Percentiles rank a stretch among this genome's conserved stretches.
These are phyloP conservation scores for Catotricha subobsoleta DNA, from an alignment of 2,888 invertebrate species.

Conservation along the genomic window DNA sequence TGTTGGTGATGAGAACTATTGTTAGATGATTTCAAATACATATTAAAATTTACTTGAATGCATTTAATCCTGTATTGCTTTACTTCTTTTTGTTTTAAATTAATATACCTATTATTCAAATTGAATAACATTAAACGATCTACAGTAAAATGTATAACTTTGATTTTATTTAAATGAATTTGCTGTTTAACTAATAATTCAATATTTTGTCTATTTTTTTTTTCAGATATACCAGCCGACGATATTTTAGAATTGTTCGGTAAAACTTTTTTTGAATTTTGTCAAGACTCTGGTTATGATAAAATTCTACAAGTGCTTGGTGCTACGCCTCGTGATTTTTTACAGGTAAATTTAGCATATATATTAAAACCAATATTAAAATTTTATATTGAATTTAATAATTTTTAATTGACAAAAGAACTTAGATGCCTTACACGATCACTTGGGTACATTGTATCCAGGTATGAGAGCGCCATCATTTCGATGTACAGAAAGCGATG, in stretches of 20 bases:
- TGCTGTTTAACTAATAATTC: too few relatives aligned
- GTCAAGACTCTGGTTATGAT: constrained; percentile 93
- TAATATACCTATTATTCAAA: too few relatives aligned
- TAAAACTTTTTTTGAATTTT: constrained; percentile 89
- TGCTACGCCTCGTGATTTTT: constrained; percentile 84
- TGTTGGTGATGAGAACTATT: too few relatives aligned
- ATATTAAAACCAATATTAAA: too few relatives aligned
- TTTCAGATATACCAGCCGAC: constrained; percentile 73
- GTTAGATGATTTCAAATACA: too few relatives aligned
- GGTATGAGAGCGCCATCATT: constrained; percentile 93
- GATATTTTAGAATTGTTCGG: constrained; percentile 81
- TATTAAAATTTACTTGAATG: too few relatives aligned
- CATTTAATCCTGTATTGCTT: too few relatives aligned
- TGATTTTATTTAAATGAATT: too few relatives aligned
- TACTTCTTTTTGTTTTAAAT: too few relatives aligned
- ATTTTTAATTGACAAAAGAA: constrained; percentile 38
- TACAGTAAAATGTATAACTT: too few relatives aligned
- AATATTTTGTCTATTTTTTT: too few relatives aligned
- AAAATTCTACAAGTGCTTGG: constrained; percentile 87
- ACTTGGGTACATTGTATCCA: constrained; percentile 82
- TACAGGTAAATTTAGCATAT: constrained; percentile 69
- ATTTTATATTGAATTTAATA: not conserved
- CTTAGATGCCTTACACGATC: constrained; percentile 88
- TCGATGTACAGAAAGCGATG: constrained; percentile 86
- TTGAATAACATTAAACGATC: too few relatives aligned